phyloP scores from a whole-genome alignment of 92 coral and sea anemone species.

The Phenganax subtilis region DNA sequence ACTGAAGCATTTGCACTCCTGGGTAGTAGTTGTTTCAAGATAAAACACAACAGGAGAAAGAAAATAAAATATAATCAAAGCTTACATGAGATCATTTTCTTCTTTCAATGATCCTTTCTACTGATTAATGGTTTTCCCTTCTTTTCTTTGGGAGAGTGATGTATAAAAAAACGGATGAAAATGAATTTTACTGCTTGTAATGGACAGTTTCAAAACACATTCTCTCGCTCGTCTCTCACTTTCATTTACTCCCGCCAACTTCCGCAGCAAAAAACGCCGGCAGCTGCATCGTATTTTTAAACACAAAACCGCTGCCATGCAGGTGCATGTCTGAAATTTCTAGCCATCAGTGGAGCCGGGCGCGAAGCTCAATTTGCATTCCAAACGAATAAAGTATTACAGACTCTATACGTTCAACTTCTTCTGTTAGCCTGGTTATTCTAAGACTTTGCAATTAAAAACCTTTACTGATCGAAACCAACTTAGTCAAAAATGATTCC shows the following conservation, averaged over 20 bases:
- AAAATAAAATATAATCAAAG: neutral
- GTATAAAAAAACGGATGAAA: neutral
- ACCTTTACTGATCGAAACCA: no score
- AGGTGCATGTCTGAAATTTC: slow-evolving; percentile 32
- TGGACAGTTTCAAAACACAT: neutral
- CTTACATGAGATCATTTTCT: slow-evolving; percentile 15
- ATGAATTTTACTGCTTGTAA: slow-evolving; percentile 6
- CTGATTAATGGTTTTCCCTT: neutral
- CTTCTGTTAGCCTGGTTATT: no score
- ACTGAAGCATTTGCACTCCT: neutral
- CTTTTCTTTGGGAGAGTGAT: slow-evolving; percentile 4
- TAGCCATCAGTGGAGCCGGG: neutral
- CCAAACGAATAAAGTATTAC: no score
- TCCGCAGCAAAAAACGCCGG: neutral
- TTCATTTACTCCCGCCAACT: neutral
- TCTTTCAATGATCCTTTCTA: slow-evolving; percentile 1
- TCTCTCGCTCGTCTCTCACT: neutral
- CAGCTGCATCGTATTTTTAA: slow-evolving; percentile 8
- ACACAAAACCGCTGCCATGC: slow-evolving; percentile 3
- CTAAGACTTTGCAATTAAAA: no score
- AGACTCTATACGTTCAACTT: no score
- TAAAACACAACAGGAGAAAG: neutral
- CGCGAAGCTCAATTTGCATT: no score
- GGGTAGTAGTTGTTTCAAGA: neutral
- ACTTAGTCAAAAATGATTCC: no score